These are phyloP conservation scores for Crossoptilon crossoptilon DNA, from an alignment of 2,797 vertebrate genomes.

Conservation along the genomic window DNA sequence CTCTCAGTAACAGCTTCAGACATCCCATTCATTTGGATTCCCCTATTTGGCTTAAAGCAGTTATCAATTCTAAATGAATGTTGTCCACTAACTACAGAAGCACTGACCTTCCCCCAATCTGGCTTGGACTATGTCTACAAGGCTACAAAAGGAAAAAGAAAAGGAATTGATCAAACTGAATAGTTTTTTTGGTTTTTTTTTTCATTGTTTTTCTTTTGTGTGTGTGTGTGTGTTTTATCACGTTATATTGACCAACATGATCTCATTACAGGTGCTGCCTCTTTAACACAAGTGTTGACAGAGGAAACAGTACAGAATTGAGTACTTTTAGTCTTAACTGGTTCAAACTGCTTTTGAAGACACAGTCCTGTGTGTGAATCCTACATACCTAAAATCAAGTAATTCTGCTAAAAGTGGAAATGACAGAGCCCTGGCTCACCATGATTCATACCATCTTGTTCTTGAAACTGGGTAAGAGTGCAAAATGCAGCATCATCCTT, in stretches of 20 bases:
- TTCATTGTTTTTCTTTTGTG: accelerated
- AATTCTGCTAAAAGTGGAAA: background rate
- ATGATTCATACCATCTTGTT: background rate
- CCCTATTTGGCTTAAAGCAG: background rate
- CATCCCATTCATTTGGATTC: background rate
- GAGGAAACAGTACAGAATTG: background rate
- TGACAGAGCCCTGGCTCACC: background rate
- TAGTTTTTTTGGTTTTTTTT: accelerated
- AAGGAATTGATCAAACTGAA: background rate
- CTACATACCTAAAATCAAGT: background rate
- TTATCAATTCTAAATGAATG: background rate
- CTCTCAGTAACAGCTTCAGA: background rate
- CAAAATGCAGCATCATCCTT: accelerated
- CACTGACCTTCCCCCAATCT: background rate
- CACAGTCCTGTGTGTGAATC: background rate
- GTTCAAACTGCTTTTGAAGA: background rate
- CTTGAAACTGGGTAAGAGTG: background rate
- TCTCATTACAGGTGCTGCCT: background rate
- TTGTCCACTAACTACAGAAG: background rate
- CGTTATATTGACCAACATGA: background rate
- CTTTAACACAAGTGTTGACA: background rate
- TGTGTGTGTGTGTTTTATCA: no score
- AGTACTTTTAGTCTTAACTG: background rate
- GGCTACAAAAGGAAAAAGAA: background rate
- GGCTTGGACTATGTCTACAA: background rate